Evolutionary conservation across 1,140 invertebrate species (phyloP).

Genomic region (Drosophila pruinosa): DNA sequence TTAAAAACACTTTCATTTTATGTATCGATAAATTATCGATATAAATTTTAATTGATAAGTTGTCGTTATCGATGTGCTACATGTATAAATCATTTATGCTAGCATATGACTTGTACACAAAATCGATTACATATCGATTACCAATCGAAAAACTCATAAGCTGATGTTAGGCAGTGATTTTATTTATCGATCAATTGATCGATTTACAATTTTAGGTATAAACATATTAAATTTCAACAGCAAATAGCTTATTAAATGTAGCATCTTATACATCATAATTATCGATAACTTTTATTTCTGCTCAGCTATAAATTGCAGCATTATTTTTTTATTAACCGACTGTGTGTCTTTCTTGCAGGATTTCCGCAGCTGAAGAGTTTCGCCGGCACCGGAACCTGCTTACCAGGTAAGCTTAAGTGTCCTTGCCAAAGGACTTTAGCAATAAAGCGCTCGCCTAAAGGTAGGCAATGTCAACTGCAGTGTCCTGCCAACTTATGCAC

Average conservation of each 20-base stretch:
- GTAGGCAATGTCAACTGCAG: constrained; percentile 55
- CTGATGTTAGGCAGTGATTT: too few species aligned
- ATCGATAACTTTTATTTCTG: not conserved
- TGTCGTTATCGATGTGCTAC: not conserved
- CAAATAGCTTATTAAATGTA: too few species aligned
- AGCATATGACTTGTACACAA: too few species aligned
- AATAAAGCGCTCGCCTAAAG: constrained; percentile 54
- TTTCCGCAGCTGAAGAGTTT: constrained; percentile 85
- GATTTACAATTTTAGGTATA: too few species aligned
- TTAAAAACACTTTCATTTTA: too few species aligned
- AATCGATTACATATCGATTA: too few species aligned
- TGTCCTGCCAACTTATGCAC: not conserved
- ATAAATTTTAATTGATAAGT: not conserved
- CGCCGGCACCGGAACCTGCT: constrained; percentile 83
- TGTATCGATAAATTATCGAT: constrained; percentile 7
- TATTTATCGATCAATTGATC: too few species aligned
- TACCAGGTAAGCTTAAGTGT: constrained; percentile 83
- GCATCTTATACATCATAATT: not conserved
- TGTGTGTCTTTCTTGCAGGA: constrained; percentile 83
- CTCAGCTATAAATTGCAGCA: too few species aligned
- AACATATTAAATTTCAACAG: too few species aligned
- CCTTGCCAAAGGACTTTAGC: not conserved
- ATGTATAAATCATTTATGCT: too few species aligned
- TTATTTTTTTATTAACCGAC: too few species aligned
- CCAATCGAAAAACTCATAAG: too few species aligned